phyloP scores from a whole-genome alignment of 2,888 invertebrate genomes.

The Coelinius sp. region DNA sequence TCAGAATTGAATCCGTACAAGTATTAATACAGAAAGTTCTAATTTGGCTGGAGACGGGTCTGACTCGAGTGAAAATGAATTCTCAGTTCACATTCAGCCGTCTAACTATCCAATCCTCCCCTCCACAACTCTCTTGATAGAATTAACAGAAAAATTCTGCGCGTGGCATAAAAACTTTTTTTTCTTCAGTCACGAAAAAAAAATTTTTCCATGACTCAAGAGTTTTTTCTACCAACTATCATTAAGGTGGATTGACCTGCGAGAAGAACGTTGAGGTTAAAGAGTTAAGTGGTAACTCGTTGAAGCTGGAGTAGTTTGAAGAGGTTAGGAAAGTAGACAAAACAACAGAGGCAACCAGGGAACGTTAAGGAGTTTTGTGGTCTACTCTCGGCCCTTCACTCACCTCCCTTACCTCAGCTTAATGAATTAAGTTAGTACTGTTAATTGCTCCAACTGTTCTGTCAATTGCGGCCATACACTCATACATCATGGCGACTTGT shows the following conservation, averaged over 20 bases:
- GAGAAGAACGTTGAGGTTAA: constrained; percentile 20
- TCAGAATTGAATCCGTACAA: neutral
- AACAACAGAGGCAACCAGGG: constrained; percentile 40
- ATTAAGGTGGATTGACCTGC: constrained; percentile 13
- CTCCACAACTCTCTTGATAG: neutral
- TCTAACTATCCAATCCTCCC: neutral
- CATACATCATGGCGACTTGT: neutral
- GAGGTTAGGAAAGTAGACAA: constrained; percentile 28
- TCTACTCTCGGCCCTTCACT: constrained; percentile 36
- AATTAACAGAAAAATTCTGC: constrained; percentile 3
- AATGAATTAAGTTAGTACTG: constrained; percentile 65
- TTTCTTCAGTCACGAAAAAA: neutral
- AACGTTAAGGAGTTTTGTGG: constrained; percentile 57
- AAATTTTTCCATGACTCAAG: constrained; percentile 16
- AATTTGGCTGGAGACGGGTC: neutral
- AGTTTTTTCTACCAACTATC: constrained; percentile 11
- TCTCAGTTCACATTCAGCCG: neutral
- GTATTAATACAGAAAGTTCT: neutral
- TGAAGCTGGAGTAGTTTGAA: constrained; percentile 28
- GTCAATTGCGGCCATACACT: constrained; percentile 23
- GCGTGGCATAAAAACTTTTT: constrained; percentile 6
- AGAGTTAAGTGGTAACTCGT: constrained; percentile 32
- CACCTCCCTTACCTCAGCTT: constrained; percentile 46
- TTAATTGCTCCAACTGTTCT: constrained; percentile 59
- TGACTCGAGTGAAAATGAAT: neutral